Base-by-base conservation (phyloP, 2,113 vertebrate genomes). In the Emydocephalus ijimae region DNA sequence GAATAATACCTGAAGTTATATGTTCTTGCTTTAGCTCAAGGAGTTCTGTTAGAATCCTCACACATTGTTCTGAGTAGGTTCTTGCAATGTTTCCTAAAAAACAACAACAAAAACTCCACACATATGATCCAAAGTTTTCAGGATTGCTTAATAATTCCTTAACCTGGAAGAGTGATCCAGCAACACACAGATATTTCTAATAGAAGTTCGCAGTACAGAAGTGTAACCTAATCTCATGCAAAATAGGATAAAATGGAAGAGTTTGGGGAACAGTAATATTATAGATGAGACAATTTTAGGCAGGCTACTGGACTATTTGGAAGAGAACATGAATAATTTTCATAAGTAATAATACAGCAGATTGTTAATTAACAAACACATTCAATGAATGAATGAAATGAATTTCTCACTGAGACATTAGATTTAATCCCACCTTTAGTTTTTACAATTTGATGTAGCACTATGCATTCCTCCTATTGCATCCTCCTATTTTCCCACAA, bases 11-110 rank as follows among this genome's bases (percentile, higher is more conserved):
- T 94, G 99, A 99, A 1, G 99, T 99, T 96, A 99, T 98, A 89
- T 99, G 99, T 0, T 99, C 99, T 94, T 99, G 99, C 91, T 98
- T 99, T 24, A 99, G 98, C 0, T 97, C 98, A 29, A 99, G 97
- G 21, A 99, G 97, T 89, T 98, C 98, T 3, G 98, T 99, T 45
- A 99, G 97, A 89, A 99, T 99, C 91, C 96, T 97, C 88, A 99
- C 97, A 93, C 99, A 99, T 61, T 97, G 98, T 88, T 99, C 98
- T 0, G 98, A 99, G 96, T 99, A 99, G 0, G 98, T 99, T 92
- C 98, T 98, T 87, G 98, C 99, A 87, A 99, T 99, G 39, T 95
- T 97, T 87, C 99, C 99, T 99, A 92, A 55, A 96, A 89, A 89
- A 48, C 4, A 50, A 26, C 1, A 26, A 52, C 11, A 50, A 14